Conservation (phyloP, 2,113 vertebrate species). For the Limanda limanda region DNA sequence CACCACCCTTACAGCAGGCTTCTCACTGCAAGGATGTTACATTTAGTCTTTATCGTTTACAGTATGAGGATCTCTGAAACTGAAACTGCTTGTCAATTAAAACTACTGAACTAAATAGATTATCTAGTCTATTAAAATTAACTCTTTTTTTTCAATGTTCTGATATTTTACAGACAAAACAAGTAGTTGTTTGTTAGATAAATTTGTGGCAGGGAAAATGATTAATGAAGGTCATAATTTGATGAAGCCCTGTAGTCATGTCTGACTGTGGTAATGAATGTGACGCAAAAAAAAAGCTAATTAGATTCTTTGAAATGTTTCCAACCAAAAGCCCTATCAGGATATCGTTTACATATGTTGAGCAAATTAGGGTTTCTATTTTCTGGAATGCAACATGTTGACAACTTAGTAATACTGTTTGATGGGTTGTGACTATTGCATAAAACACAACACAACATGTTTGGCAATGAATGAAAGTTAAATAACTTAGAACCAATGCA, state of each 20-base stretch:
- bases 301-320: neutral
- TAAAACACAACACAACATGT: too few species aligned
- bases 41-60: too few species aligned
- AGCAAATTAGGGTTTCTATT: neutral
- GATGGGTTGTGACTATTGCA: too few species aligned
- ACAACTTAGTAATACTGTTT: neutral
- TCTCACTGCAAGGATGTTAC: too few species aligned
- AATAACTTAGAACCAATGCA: too few species aligned
- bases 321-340: neutral
- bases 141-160: too few species aligned
- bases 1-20: neutral
- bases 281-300: neutral
- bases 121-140: neutral
- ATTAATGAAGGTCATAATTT: neutral
- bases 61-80: too few species aligned
- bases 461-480: too few species aligned
- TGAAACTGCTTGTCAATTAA: neutral
- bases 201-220: neutral
- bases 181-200: neutral
- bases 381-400: neutral
- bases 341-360: neutral
- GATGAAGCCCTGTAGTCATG: neutral
- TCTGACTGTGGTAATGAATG: neutral
- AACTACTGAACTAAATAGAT: neutral
- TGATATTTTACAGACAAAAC: neutral